Conservation (phyloP, 1,140 invertebrate genomes). For the Mizuhopecten yessoensis region DNA sequence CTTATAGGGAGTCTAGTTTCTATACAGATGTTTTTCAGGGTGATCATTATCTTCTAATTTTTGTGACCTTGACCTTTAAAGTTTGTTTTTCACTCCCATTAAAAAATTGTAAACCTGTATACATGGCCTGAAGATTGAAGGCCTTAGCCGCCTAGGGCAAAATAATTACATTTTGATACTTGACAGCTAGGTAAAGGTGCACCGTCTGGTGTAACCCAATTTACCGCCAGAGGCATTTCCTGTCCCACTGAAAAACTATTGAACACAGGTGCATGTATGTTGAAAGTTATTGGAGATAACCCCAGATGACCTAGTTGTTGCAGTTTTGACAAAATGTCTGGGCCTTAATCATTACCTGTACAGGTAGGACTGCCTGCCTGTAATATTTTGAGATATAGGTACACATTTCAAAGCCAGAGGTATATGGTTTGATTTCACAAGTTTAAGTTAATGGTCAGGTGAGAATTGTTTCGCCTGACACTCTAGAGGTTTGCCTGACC, state of each 20-base stretch:
- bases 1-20: no score
- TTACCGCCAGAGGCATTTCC: not conserved
- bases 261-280: constrained; percentile 5
- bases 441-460: not conserved
- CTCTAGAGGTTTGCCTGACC: not conserved
- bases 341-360: constrained; percentile 12
- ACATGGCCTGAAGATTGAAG: constrained; percentile 5
- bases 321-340: constrained; percentile 3
- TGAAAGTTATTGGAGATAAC: not conserved
- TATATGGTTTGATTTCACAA: not conserved
- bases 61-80: not conserved
- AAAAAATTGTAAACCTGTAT: not conserved
- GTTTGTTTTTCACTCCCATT: not conserved
- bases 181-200: constrained; percentile 30
- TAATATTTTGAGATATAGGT: not conserved
- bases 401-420: not conserved
- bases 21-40: no score
- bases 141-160: no score
- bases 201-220: not conserved
- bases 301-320: not conserved
- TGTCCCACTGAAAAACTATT: not conserved
- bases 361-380: not conserved
- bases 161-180: not conserved
- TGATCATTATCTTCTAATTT: not conserved
- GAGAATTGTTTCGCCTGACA: not conserved